A percentile compares a stretch with the other conserved stretches of the same genome.
These are phyloP conservation scores for Danio kyathit DNA, from an alignment of 2,797 vertebrate species.

Conservation along the genomic window DNA sequence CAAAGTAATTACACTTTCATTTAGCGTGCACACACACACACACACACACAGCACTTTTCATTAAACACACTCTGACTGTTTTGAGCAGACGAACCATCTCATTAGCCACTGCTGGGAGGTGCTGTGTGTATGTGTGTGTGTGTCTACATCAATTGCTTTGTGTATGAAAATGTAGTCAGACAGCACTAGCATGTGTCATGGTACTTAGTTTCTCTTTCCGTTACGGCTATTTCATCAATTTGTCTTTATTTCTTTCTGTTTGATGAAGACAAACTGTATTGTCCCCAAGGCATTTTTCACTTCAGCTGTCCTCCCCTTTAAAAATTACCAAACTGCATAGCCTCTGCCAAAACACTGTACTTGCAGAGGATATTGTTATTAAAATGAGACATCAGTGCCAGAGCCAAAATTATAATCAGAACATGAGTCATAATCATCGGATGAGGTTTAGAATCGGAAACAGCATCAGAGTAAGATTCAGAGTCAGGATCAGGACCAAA, in stretches of 20 bases:
- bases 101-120: constrained; percentile 31
- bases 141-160: constrained; percentile 13
- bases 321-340: constrained; percentile 1
- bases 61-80: constrained; percentile 44
- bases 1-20: constrained; percentile 52
- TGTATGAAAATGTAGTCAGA: neutral
- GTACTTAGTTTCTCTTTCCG: neutral
- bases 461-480: neutral
- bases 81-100: constrained; percentile 39
- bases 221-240: constrained; percentile 24
- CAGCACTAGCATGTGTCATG: constrained; percentile 23
- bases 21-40: no score
- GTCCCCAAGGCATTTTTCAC: constrained; percentile 8
- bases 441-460: neutral
- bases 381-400: neutral
- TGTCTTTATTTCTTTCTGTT: constrained; percentile 31
- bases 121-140: neutral
- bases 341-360: constrained; percentile 10
- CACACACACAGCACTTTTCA: constrained; percentile 40
- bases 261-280: constrained; percentile 32
- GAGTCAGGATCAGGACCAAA: neutral
- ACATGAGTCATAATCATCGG: neutral
- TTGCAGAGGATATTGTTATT: neutral
- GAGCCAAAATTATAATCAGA: neutral
- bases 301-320: constrained; percentile 17